Evolutionary conservation across 2,797 vertebrate species (phyloP).

Genomic region (Uromys caudimaculatus): DNA sequence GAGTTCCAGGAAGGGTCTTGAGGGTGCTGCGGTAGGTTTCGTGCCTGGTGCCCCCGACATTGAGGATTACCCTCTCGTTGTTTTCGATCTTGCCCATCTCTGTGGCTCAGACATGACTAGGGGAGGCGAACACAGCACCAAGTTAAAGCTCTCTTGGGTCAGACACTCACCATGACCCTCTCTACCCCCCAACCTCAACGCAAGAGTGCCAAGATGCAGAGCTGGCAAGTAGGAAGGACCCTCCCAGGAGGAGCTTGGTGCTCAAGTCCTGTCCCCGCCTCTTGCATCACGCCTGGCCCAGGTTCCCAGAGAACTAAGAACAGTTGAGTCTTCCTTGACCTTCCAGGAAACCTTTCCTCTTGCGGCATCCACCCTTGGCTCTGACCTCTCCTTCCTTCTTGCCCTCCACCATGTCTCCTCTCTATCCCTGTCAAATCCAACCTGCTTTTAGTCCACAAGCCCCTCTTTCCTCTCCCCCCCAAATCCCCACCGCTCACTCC

Average conservation of each 20-base stretch:
- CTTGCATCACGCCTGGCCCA: slow-evolving; percentile 17
- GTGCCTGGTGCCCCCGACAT: slow-evolving; percentile 96
- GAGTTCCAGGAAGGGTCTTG: slow-evolving; percentile 95
- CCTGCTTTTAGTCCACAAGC: background rate
- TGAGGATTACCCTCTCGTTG: slow-evolving; percentile 98
- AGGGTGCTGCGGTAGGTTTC: slow-evolving; percentile 97
- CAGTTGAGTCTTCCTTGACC: slow-evolving; percentile 17
- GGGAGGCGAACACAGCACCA: slow-evolving; percentile 50
- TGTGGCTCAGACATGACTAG: slow-evolving; percentile 95
- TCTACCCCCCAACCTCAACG: background rate
- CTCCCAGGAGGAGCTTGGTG: background rate
- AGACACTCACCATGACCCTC: background rate
- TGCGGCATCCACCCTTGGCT: background rate
- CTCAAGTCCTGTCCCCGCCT: background rate
- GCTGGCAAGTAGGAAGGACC: background rate
- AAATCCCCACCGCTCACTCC: background rate
- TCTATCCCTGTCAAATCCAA: background rate
- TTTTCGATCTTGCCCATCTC: slow-evolving; percentile 97
- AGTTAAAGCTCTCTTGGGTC: slow-evolving; percentile 48
- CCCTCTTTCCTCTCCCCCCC: background rate
- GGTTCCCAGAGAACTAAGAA: background rate
- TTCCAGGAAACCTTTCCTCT: background rate
- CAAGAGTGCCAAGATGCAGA: background rate
- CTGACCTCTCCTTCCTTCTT: background rate
- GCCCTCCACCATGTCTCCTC: background rate